Conservation (phyloP, 2,888 invertebrate genomes). For the Protophormia terraenovae region DNA sequence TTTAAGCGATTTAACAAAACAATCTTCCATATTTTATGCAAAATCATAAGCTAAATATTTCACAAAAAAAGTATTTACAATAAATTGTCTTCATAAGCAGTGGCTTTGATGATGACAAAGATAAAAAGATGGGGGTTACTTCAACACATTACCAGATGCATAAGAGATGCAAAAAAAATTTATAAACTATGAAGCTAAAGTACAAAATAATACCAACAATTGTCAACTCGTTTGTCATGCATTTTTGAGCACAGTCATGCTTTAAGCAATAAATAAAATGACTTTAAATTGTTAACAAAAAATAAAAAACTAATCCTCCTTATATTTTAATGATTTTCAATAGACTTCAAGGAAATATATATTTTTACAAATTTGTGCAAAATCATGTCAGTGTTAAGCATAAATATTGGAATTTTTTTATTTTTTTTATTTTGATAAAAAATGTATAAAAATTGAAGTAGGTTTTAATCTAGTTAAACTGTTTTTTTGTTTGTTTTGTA, state of each 20-base stretch:
- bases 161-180: not conserved
- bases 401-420: too few relatives aligned
- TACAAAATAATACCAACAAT: conserved; percentile 3
- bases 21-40: conserved; percentile 14
- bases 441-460: not conserved
- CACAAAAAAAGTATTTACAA: conserved; percentile 16
- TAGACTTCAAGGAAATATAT: conserved; percentile 21
- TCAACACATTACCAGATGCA: not conserved
- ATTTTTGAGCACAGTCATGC: conserved; percentile 28
- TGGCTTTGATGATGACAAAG: conserved; percentile 32
- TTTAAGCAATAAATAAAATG: conserved; percentile 34
- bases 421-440: not conserved
- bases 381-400: not conserved
- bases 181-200: conserved; percentile 30
- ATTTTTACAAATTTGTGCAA: conserved; percentile 21
- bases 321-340: conserved; percentile 37
- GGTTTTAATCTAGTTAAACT: conserved; percentile 6
- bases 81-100: not conserved
- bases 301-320: conserved; percentile 9
- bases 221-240: conserved; percentile 56
- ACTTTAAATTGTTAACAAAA: conserved; percentile 18
- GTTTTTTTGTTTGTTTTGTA: not conserved
- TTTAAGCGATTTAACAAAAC: not conserved
- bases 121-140: not conserved
- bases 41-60: conserved; percentile 20